Evolutionary conservation across 2,888 invertebrate genomes (phyloP), one percentile per base, ranked within the genome.

Genomic region (Labia minor): DNA sequence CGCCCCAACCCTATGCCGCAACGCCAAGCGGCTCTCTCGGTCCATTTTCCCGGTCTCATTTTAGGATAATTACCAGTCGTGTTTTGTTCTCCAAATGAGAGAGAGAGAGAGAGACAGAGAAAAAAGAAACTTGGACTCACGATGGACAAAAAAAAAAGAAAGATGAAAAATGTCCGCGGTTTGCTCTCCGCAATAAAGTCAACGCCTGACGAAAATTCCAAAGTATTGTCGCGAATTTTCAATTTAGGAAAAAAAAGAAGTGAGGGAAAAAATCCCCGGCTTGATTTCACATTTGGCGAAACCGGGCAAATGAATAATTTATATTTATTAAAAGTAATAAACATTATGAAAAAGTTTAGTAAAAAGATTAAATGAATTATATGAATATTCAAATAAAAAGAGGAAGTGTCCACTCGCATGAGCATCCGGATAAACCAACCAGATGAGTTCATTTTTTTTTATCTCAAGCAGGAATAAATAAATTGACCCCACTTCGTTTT

Each of bases 61-160:
- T 49, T 49, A 49, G 49, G 49, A 49, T 49, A 49, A 49, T 49
- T 49, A 49, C 49, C 49, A 49, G n/a, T 49, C 49, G 49, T 49
- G 49, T 49, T 49, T 49, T 49, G 49, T 49, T 49, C 26, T 3
- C n/a, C 6, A 33, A 33, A 33, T 8, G 11, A 33, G 11, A 33
- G 11, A 33, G 11, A 33, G 33, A 33, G 11, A 8, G 11, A 33
- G 11, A 33, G 33, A n/a, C n/a, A n/a, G n/a, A n/a, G n/a, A n/a
- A n/a, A n/a, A n/a, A n/a, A n/a, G n/a, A n/a, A n/a, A n/a, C n/a
- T n/a, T n/a, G n/a, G n/a, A n/a, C n/a, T n/a, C n/a, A n/a, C n/a
- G n/a, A n/a, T n/a, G n/a, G n/a, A n/a, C 16, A n/a, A 49, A 3
- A 14, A 49, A 49, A 49, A 49, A 49, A 16, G 14, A 14, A 49